These are phyloP conservation scores for Ladona fulva DNA, from an alignment of 1,140 invertebrate genomes.

Conservation along the genomic window DNA sequence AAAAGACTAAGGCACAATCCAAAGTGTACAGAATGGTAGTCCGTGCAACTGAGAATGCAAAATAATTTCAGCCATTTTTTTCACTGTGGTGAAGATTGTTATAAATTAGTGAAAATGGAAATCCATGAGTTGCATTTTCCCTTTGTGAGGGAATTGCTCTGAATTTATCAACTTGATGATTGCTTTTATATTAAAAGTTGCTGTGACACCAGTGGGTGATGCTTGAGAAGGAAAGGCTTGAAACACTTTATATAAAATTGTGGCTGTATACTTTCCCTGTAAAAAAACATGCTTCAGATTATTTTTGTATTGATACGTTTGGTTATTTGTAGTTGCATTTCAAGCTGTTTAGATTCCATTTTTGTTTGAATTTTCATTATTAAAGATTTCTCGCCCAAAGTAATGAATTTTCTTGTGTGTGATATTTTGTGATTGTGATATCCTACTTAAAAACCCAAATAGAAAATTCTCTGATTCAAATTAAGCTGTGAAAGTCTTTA, in stretches of 20 bases:
- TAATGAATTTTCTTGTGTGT: not conserved
- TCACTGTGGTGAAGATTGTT: too few species aligned
- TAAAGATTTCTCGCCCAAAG: not conserved
- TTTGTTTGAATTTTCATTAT: not conserved
- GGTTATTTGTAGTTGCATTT: not conserved
- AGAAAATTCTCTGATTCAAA: too few species aligned
- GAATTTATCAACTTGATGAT: not conserved
- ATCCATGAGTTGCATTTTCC: not conserved
- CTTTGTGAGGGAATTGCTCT: not conserved
- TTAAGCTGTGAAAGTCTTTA: too few species aligned
- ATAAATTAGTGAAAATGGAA: too few species aligned
- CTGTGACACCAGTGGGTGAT: not conserved
- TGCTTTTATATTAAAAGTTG: not conserved
- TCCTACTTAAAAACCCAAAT: too few species aligned
- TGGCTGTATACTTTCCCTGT: slow-evolving; percentile 1
- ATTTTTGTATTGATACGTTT: not conserved
- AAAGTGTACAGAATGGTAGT: too few species aligned
- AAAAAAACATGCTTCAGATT: not conserved
- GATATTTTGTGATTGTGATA: too few species aligned
- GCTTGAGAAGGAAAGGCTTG: not conserved
- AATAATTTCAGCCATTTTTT: too few species aligned
- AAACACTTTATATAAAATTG: not conserved
- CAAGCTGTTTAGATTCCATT: slow-evolving; percentile 1
- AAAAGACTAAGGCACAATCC: too few species aligned
- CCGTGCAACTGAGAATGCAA: too few species aligned